Evolutionary conservation across 1,140 invertebrate genomes (phyloP).

Genomic region (Harpegnathos saltator): DNA sequence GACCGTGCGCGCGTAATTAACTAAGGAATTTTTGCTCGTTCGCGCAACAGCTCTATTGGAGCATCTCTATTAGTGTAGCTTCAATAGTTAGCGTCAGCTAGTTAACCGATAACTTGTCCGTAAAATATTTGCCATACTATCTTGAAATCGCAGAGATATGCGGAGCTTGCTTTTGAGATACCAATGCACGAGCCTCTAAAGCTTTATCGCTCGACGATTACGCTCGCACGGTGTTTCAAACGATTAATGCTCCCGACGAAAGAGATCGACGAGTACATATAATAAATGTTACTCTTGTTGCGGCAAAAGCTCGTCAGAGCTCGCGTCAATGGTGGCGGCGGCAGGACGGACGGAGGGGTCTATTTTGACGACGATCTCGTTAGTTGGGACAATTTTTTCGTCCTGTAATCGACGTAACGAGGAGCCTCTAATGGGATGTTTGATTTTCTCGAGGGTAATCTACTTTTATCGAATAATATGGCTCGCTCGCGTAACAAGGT

Average conservation of each 20-base stretch:
- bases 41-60: neutral
- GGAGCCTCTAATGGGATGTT: conserved; percentile 21
- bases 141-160: neutral
- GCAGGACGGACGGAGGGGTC: no score
- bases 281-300: no score
- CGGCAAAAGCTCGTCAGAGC: neutral
- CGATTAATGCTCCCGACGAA: neutral
- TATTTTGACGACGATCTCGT: no score
- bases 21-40: neutral
- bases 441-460: conserved; percentile 38
- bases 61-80: neutral
- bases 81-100: conserved; percentile 15
- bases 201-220: neutral
- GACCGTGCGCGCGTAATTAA: neutral
- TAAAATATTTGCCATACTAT: neutral
- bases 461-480: no score
- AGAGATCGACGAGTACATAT: no score
- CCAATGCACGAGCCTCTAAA: neutral
- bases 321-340: neutral
- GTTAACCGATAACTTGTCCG: neutral
- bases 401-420: conserved; percentile 23
- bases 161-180: neutral
- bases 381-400: no score
- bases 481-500: conserved; percentile 47
- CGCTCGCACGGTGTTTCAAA: neutral